These are phyloP conservation scores for Gadus macrocephalus DNA, from an alignment of 2,113 vertebrate species.

Conservation along the genomic window DNA sequence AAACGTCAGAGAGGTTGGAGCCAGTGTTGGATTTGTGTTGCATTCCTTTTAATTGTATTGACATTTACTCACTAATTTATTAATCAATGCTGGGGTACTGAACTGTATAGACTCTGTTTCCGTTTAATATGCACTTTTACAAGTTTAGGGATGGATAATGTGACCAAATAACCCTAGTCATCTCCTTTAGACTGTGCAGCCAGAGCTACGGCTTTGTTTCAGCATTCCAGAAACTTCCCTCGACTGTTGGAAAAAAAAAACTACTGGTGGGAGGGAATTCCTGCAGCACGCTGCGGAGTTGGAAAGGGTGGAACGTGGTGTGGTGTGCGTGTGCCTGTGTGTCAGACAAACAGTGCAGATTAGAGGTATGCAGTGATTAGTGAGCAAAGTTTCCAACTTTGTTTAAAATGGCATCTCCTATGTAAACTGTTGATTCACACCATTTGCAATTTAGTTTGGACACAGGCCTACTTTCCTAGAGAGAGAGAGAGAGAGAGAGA, in stretches of 20 bases:
- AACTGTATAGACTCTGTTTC: no score
- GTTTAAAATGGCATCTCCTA: not conserved
- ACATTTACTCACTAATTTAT: no score
- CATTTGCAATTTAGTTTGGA: constrained; percentile 2
- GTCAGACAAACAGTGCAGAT: not conserved
- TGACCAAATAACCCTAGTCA: no score
- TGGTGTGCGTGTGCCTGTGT: not conserved
- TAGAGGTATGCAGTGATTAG: not conserved
- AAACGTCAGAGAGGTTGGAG: no score
- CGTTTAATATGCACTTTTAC: no score
- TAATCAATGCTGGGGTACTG: no score
- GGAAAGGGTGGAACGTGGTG: constrained; percentile 45
- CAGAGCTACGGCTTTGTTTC: not conserved
- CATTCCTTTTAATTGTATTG: no score
- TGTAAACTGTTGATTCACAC: not conserved
- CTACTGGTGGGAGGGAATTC: constrained; percentile 34
- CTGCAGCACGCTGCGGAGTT: constrained; percentile 32
- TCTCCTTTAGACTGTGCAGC: no score
- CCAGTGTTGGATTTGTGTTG: no score
- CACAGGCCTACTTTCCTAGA: not conserved
- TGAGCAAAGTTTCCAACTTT: not conserved
- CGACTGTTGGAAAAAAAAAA: not conserved
- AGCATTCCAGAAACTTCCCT: constrained; percentile 47
- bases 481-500: no score
- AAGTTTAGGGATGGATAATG: no score